These are phyloP conservation scores for Drosophila multiciliata DNA, from an alignment of 2,888 invertebrate species.

Conservation along the genomic window DNA sequence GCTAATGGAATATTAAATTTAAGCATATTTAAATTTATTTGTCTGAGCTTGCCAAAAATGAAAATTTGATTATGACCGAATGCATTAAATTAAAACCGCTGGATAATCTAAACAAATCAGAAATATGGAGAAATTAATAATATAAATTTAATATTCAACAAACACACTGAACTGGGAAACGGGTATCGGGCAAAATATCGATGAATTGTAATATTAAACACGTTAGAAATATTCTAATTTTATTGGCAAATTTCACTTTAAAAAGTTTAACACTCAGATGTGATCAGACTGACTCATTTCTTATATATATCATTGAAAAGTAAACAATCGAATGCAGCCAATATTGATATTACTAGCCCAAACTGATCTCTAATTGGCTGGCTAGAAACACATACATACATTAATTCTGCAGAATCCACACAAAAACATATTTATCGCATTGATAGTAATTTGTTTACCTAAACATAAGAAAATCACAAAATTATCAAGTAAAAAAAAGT, in stretches of 20 bases:
- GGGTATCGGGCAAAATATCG: background rate
- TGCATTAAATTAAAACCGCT: slow-evolving; percentile 20
- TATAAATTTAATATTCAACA: slow-evolving; percentile 32
- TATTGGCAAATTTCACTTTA: no score
- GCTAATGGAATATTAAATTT: slow-evolving; percentile 58
- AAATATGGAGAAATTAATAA: slow-evolving; percentile 42
- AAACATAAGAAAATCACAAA: background rate
- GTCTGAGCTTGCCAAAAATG: slow-evolving; percentile 27
- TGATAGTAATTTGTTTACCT: background rate
- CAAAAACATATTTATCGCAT: no score
- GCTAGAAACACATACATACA: no score
- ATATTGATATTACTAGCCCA: no score
- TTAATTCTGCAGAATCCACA: no score
- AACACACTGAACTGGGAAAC: background rate
- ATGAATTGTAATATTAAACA: background rate
- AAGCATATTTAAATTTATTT: slow-evolving; percentile 10
- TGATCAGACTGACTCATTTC: no score
- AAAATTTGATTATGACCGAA: slow-evolving; percentile 38
- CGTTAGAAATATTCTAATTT: no score
- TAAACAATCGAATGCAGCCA: no score
- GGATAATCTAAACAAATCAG: slow-evolving; percentile 32
- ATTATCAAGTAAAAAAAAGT: background rate
- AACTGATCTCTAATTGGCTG: no score
- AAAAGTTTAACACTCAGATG: no score
- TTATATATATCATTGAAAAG: no score